These are phyloP conservation scores for Oreonectes daqikongensis DNA, from an alignment of 2,797 vertebrate species.

Conservation along the genomic window DNA sequence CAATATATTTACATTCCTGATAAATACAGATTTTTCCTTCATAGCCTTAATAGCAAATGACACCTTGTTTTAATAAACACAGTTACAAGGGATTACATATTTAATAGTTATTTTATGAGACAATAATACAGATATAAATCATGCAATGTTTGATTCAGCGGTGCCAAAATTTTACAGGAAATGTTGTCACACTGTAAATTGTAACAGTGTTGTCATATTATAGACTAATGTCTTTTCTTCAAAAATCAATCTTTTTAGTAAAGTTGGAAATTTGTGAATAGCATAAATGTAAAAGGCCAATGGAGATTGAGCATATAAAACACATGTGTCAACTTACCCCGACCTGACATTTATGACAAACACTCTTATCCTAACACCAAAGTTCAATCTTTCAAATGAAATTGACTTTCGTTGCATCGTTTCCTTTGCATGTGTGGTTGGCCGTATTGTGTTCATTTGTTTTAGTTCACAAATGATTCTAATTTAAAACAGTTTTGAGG, in stretches of 20 bases:
- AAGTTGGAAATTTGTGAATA: too few species aligned
- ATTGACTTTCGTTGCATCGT: not conserved
- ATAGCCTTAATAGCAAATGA: not conserved
- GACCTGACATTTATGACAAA: not conserved
- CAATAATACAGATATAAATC: not conserved
- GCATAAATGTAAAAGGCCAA: too few species aligned
- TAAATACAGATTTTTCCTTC: not conserved
- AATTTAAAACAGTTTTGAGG: not conserved
- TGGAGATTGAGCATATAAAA: not conserved
- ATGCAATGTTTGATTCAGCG: not conserved
- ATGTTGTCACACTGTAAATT: not conserved
- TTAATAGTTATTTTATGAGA: not conserved
- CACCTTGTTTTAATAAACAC: not conserved
- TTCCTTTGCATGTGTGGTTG: not conserved
- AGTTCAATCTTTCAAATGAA: not conserved
- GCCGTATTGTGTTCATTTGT: not conserved
- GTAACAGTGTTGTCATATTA: not conserved
- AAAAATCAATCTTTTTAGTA: too few species aligned
- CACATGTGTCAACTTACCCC: not conserved
- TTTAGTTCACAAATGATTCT: not conserved
- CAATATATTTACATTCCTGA: slow-evolving; percentile 9
- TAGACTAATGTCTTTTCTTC: not conserved
- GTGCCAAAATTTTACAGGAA: not conserved
- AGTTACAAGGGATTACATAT: not conserved
- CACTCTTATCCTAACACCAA: not conserved